Conservation (phyloP, 2,888 invertebrate genomes). For the Podotricha telesiphe region DNA sequence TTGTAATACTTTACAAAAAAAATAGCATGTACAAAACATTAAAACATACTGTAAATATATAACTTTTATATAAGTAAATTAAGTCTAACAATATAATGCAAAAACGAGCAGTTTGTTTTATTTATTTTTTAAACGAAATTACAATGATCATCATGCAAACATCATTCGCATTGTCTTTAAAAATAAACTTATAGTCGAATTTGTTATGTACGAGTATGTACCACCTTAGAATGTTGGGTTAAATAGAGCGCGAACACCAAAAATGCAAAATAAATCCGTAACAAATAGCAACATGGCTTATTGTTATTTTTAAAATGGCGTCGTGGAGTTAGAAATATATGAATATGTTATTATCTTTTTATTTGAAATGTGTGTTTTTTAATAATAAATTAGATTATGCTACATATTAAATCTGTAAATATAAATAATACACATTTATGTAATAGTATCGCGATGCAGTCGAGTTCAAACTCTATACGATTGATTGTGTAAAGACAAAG, state of each 20-base stretch:
- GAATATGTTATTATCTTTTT: no score
- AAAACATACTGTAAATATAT: neutral
- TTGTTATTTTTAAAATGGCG: neutral
- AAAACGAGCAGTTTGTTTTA: neutral
- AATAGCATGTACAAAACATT: neutral
- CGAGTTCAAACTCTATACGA: no score
- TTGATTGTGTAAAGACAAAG: no score
- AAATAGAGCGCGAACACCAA: slow-evolving; percentile 47
- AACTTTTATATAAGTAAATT: no score
- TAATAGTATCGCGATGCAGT: no score
- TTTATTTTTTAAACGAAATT: neutral
- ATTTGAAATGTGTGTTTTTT: no score
- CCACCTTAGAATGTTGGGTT: slow-evolving; percentile 42
- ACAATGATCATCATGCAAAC: neutral
- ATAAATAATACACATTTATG: no score
- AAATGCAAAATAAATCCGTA: slow-evolving; percentile 47
- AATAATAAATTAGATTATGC: no score
- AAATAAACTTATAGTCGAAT: neutral
- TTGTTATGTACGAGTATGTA: slow-evolving; percentile 15
- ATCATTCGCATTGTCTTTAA: neutral
- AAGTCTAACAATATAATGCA: no score
- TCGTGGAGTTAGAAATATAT: neutral
- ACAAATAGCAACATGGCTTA: neutral
- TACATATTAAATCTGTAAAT: no score
- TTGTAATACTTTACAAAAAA: neutral